Evolutionary conservation across 2,113 vertebrate genomes (phyloP).

Genomic region (Podocnemis expansa): DNA sequence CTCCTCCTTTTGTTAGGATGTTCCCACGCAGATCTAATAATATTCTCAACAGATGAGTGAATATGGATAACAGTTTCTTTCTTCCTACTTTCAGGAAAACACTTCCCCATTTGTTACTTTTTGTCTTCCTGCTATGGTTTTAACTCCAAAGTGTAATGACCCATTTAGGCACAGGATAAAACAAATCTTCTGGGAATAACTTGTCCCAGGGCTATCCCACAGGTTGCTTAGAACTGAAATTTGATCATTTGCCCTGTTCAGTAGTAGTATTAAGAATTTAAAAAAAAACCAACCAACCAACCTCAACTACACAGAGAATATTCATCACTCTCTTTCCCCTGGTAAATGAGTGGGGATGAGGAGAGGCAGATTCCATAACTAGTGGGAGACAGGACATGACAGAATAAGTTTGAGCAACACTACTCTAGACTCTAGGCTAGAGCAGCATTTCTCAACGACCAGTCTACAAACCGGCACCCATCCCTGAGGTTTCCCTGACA

Average conservation of each 20-base stretch:
- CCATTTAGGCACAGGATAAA: constrained; percentile 3
- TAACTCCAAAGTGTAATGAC: not conserved
- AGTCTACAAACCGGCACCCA: too few relatives aligned
- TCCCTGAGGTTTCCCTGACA: too few relatives aligned
- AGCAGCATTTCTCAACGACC: too few relatives aligned
- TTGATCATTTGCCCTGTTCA: not conserved
- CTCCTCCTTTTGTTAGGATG: constrained; percentile 36
- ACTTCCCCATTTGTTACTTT: constrained; percentile 19
- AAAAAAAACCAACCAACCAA: too few relatives aligned
- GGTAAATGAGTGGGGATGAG: not conserved
- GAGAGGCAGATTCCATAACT: too few relatives aligned
- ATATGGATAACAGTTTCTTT: not conserved
- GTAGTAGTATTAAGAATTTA: not conserved
- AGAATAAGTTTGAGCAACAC: too few relatives aligned
- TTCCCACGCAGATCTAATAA: constrained; percentile 58
- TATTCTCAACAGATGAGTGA: constrained; percentile 44
- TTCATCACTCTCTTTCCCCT: not conserved
- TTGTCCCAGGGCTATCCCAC: not conserved
- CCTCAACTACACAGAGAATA: not conserved
- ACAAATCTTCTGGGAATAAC: not conserved
- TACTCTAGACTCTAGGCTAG: too few relatives aligned
- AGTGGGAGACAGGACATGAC: too few relatives aligned
- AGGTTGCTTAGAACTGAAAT: constrained; percentile 34
- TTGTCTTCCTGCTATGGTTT: not conserved
- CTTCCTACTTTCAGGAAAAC: constrained; percentile 53